Evolutionary conservation across 2,888 invertebrate genomes (phyloP).

Genomic region (Baronia brevicornis): DNA sequence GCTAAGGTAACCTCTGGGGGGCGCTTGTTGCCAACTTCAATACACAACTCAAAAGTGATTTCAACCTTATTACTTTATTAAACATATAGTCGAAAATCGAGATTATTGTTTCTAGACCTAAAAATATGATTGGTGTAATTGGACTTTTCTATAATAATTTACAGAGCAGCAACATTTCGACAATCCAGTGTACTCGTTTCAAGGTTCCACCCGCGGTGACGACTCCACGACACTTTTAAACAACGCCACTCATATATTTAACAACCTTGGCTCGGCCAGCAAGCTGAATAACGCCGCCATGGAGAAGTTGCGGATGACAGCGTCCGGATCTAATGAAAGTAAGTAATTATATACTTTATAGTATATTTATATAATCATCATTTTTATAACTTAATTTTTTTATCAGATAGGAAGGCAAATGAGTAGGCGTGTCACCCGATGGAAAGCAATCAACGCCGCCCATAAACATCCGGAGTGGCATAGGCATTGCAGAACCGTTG

Average conservation of each 20-base stretch:
- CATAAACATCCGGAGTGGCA: too few relatives aligned
- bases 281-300: constrained; percentile 77
- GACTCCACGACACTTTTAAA: constrained; percentile 74
- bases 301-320: constrained; percentile 72
- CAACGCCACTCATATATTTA: constrained; percentile 73
- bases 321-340: constrained; percentile 66
- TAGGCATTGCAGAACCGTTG: too few relatives aligned
- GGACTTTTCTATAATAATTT: constrained; percentile 20
- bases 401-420: too few relatives aligned
- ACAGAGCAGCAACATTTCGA: constrained; percentile 91
- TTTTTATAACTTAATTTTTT: not conserved
- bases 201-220: constrained; percentile 69
- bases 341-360: constrained; percentile 24
- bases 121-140: too few relatives aligned
- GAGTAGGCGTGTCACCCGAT: too few relatives aligned
- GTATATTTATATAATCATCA: constrained; percentile 7
- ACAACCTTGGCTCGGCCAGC: constrained; percentile 68
- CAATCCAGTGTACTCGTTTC: constrained; percentile 92
- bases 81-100: too few relatives aligned
- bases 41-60: too few relatives aligned
- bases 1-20: too few relatives aligned
- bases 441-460: too few relatives aligned
- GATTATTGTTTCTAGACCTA: too few relatives aligned
- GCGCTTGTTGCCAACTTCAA: too few relatives aligned
- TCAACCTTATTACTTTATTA: too few relatives aligned